Evolutionary conservation across 2,113 vertebrate genomes (phyloP).

Genomic region (Cochlearius cochlearius): DNA sequence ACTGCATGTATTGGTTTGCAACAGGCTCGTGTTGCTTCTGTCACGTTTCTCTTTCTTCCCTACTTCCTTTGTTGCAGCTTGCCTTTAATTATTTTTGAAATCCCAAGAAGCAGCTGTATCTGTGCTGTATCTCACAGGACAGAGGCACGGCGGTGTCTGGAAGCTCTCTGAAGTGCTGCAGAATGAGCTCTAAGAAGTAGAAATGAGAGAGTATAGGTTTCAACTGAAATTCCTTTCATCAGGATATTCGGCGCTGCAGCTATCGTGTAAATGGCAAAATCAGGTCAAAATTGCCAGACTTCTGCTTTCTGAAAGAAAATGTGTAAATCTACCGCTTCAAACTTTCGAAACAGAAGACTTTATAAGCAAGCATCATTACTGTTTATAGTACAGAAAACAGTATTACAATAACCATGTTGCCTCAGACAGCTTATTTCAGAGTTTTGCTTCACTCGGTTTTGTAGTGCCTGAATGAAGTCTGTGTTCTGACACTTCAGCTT

Average conservation of each 20-base stretch:
- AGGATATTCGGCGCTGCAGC: background rate
- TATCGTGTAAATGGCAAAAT: background rate
- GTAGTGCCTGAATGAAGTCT: background rate
- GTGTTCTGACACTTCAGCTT: background rate
- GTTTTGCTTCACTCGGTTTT: background rate
- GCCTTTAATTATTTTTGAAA: constrained; percentile 40
- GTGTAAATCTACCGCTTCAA: background rate
- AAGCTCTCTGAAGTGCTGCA: constrained; percentile 39
- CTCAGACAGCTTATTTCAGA: background rate
- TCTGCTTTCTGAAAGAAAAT: background rate
- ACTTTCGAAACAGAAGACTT: background rate
- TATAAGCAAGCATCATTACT: background rate
- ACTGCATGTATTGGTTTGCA: background rate
- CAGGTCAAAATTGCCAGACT: constrained; percentile 33
- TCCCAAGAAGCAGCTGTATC: background rate
- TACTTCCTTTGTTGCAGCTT: constrained; percentile 2
- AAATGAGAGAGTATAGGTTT: background rate
- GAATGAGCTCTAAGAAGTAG: constrained; percentile 6
- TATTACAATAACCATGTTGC: background rate
- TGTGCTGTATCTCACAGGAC: background rate
- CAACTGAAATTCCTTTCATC: constrained; percentile 24
- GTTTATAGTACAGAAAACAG: background rate
- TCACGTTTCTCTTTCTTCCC: background rate
- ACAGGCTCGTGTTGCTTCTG: background rate
- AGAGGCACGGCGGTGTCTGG: background rate